These are phyloP conservation scores for Vulpes ferrilata DNA, from an alignment of 2,113 vertebrate species.

Conservation along the genomic window DNA sequence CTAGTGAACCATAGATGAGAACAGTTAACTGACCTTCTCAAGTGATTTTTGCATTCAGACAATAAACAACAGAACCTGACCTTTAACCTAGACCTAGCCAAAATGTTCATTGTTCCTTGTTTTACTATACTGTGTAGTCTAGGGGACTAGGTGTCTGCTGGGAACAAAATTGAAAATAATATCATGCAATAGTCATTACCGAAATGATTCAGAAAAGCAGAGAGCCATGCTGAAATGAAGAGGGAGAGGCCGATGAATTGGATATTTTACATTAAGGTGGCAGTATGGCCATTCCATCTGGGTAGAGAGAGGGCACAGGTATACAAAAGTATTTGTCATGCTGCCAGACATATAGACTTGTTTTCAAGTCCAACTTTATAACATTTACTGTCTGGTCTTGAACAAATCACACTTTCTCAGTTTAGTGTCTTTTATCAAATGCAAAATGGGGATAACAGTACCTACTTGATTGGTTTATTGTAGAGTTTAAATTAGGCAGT, in stretches of 20 bases:
- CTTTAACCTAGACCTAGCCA: neutral
- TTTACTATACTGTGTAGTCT: neutral
- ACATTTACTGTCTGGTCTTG: neutral
- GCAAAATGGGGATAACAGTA: neutral
- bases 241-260: neutral
- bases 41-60: constrained; percentile 21
- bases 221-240: neutral
- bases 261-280: neutral
- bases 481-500: neutral
- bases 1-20: neutral
- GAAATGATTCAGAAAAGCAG: neutral
- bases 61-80: neutral
- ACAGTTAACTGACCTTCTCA: neutral
- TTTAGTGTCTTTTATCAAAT: neutral
- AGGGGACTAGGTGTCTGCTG: neutral
- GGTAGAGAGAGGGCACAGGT: neutral
- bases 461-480: neutral
- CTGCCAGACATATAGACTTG: neutral
- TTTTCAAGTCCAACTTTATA: neutral
- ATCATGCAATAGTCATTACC: neutral
- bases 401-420: neutral
- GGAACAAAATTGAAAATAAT: constrained; percentile 11
- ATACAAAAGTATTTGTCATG: neutral
- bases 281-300: neutral
- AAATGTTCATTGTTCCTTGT: neutral